These are phyloP conservation scores for Hirudo medicinalis DNA, from an alignment of 1,140 invertebrate species.

Conservation along the genomic window DNA sequence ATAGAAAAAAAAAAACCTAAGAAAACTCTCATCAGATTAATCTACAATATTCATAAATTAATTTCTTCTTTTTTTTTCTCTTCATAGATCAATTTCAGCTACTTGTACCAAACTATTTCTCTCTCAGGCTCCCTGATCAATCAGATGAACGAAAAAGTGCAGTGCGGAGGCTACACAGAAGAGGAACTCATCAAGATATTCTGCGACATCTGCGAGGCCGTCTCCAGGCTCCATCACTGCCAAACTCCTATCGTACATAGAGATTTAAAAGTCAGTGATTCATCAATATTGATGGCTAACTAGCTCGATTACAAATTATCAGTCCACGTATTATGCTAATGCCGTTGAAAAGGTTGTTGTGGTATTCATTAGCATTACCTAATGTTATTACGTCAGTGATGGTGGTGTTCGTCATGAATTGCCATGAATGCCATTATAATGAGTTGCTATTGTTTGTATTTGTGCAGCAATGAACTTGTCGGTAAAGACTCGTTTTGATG, in stretches of 20 bases:
- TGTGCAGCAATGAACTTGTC: too few species aligned
- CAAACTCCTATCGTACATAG: conserved; percentile 88
- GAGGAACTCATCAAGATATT: conserved; percentile 77
- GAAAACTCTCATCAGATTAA: too few species aligned
- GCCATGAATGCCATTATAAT: too few species aligned
- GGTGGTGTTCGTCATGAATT: too few species aligned
- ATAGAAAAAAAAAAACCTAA: too few species aligned
- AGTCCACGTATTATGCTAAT: not conserved
- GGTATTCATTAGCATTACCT: not conserved
- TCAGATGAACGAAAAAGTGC: conserved; percentile 62
- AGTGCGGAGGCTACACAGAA: conserved; percentile 49
- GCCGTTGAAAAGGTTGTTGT: not conserved
- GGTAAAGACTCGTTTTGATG: too few species aligned
- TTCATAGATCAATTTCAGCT: too few species aligned
- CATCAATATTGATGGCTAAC: too few species aligned
- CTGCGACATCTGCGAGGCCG: conserved; percentile 83
- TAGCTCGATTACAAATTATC: conserved; percentile 7
- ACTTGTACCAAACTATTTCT: conserved; percentile 8
- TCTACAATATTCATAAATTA: too few species aligned
- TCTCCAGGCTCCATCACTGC: conserved; percentile 80
- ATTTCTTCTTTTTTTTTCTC: too few species aligned
- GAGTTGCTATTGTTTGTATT: too few species aligned
- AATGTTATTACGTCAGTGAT: too few species aligned
- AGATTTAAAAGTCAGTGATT: conserved; percentile 64
- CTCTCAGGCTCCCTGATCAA: conserved; percentile 55